A percentile compares a stretch with the other conserved stretches of the same genome.
Conservation (phyloP, 35 echinoderm and acorn worm genomes). For the Lytechinus variegatus region DNA sequence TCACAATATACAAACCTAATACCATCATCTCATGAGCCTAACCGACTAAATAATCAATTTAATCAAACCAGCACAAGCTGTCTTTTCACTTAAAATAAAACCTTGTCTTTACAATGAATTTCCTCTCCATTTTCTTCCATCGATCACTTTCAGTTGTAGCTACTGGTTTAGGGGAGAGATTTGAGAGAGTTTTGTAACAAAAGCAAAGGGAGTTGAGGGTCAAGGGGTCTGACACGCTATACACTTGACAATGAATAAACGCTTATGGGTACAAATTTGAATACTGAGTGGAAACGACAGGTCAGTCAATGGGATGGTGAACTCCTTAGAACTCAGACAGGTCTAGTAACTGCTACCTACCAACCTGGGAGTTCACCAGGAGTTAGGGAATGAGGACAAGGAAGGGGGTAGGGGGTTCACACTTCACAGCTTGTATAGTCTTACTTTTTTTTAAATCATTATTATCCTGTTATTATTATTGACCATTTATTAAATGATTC, state of each 20-base stretch:
- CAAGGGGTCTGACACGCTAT: neutral
- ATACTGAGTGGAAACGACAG: slow-evolving; percentile 9
- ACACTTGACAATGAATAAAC: neutral
- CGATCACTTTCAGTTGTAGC: neutral
- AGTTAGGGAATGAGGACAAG: neutral
- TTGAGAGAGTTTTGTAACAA: neutral
- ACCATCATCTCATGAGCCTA: neutral
- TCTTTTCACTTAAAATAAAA: neutral
- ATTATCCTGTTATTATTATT: too few species aligned
- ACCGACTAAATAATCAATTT: neutral
- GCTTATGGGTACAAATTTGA: slow-evolving; percentile 18
- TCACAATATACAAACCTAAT: neutral
- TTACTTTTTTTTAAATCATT: too few species aligned
- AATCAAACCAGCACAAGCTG: neutral
- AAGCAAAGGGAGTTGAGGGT: neutral
- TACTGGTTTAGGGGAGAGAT: neutral
- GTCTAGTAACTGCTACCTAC: neutral
- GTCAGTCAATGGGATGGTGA: neutral
- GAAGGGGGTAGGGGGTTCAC: too few species aligned
- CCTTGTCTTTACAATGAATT: neutral
- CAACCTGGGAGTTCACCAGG: neutral
- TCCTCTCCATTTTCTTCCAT: neutral
- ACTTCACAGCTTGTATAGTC: too few species aligned
- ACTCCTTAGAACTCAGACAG: neutral
- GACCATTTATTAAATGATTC: too few species aligned